Conservation (phyloP, 2,797 vertebrate species). For the Micrastur ruficollis region DNA sequence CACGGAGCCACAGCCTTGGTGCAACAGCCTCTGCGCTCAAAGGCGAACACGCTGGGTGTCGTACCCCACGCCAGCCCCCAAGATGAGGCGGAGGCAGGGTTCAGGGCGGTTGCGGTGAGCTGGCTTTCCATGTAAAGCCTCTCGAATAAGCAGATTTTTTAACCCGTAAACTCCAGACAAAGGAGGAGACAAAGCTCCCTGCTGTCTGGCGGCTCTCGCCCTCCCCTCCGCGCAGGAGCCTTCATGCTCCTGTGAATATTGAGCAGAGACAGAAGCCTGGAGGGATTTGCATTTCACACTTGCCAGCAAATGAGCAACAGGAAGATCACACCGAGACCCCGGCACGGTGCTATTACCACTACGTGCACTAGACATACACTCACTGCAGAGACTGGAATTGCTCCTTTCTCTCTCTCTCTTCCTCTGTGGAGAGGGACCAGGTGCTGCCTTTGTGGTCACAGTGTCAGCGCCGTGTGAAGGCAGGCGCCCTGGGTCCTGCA, state of each 20-base stretch:
- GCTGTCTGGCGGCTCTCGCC: slow-evolving; percentile 8
- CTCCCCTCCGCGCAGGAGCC: slow-evolving; percentile 22
- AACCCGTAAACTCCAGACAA: slow-evolving; percentile 36
- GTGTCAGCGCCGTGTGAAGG: background rate
- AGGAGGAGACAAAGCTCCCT: slow-evolving; percentile 45
- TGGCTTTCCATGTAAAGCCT: background rate
- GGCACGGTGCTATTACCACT: slow-evolving; percentile 29
- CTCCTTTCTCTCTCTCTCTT: background rate
- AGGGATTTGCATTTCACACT: slow-evolving; percentile 68
- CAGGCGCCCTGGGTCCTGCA: background rate
- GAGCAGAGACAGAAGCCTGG: slow-evolving; percentile 63
- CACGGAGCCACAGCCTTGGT: background rate
- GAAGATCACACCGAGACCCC: slow-evolving; percentile 57
- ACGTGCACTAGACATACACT: background rate
- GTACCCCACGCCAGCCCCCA: background rate
- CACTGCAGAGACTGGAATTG: background rate
- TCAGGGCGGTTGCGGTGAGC: background rate
- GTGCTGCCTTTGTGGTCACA: background rate
- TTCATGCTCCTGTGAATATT: slow-evolving; percentile 66
- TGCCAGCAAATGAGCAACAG: slow-evolving; percentile 67
- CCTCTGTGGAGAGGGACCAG: background rate
- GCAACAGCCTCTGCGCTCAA: background rate
- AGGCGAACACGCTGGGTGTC: rapidly evolving
- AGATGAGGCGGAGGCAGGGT: background rate
- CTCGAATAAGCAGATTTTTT: background rate